phyloP scores from a whole-genome alignment of 2,888 invertebrate species.

The Periphyllus acericola region DNA sequence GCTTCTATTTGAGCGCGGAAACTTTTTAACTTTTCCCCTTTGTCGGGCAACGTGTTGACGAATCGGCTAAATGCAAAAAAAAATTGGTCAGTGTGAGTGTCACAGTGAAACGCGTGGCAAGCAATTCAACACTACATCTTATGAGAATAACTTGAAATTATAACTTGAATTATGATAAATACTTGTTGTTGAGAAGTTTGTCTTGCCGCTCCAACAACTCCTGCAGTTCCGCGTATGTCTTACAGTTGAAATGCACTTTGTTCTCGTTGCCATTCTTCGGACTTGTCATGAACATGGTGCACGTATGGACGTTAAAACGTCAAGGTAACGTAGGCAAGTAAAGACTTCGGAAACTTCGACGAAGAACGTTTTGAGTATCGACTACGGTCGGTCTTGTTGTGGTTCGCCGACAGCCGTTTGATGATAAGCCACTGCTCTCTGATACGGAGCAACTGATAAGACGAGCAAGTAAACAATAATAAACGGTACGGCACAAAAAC shows the following conservation, averaged over 20 bases:
- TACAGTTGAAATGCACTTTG: conserved; percentile 64
- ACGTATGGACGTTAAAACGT: neutral
- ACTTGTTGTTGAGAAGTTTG: conserved; percentile 70
- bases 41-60: conserved; percentile 71
- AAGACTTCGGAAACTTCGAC: too few species aligned
- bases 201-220: conserved; percentile 71
- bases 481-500: too few species aligned
- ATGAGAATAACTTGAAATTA: neutral
- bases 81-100: neutral
- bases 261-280: neutral
- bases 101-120: neutral
- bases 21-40: conserved; percentile 71
- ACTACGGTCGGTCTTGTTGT: too few species aligned
- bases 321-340: too few species aligned
- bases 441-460: too few species aligned
- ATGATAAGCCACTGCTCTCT: too few species aligned
- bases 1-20: conserved; percentile 69
- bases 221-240: conserved; percentile 60
- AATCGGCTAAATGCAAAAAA: conserved; percentile 70
- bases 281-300: conserved; percentile 13
- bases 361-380: too few species aligned
- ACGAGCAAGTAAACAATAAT: too few species aligned
- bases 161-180: conserved; percentile 41
- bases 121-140: too few species aligned
- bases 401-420: too few species aligned